These are phyloP conservation scores for Aspidiotus rigidus DNA, from an alignment of 2,888 invertebrate genomes.

Conservation along the genomic window DNA sequence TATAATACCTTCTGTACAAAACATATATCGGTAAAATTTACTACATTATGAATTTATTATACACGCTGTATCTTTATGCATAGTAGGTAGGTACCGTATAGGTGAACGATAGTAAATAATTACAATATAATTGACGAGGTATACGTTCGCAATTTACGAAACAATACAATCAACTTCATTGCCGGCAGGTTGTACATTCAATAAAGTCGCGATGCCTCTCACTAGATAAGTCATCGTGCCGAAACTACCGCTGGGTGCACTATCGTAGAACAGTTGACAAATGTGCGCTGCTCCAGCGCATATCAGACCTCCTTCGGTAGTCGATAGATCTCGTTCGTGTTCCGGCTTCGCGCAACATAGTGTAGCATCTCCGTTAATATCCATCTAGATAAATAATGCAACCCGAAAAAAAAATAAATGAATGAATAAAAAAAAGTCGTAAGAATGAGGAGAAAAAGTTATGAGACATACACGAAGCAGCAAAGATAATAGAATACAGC, in stretches of 20 bases:
- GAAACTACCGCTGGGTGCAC: slow-evolving; percentile 92
- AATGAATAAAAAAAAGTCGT: not conserved
- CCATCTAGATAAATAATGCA: slow-evolving; percentile 51
- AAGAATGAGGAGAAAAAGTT: not conserved
- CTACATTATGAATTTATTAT: no score
- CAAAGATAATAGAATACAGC: not conserved
- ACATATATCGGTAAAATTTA: no score
- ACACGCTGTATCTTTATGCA: no score
- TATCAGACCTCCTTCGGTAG: slow-evolving; percentile 54
- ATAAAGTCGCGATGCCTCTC: slow-evolving; percentile 64
- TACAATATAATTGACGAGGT: no score
- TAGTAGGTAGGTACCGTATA: no score
- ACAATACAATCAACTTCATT: slow-evolving; percentile 75
- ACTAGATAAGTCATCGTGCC: slow-evolving; percentile 97
- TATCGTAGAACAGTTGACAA: slow-evolving; percentile 95
- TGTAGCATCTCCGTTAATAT: slow-evolving; percentile 82
- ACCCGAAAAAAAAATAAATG: not conserved
- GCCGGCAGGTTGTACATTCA: slow-evolving; percentile 65
- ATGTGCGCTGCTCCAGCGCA: slow-evolving; percentile 92
- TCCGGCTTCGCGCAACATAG: slow-evolving; percentile 79
- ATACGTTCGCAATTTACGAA: slow-evolving; percentile 34
- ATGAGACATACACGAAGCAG: not conserved
- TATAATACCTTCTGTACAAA: no score
- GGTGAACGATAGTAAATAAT: no score
- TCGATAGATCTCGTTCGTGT: slow-evolving; percentile 48